Evolutionary conservation across 1,140 invertebrate species (phyloP).

Genomic region (Drosophila orena): DNA sequence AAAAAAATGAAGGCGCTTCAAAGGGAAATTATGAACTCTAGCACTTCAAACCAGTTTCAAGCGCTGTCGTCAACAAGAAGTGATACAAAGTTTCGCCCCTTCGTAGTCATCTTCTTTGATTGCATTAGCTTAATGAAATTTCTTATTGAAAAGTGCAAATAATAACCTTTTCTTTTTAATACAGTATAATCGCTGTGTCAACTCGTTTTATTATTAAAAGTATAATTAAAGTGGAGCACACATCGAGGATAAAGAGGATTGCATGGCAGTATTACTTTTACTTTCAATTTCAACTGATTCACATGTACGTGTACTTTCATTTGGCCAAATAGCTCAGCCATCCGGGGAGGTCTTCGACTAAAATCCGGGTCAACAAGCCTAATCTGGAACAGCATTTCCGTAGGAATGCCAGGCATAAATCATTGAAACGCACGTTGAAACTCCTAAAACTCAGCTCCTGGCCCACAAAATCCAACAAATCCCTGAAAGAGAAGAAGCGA

Average conservation of each 20-base stretch:
- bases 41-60: conserved; percentile 2
- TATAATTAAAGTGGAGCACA: too few species aligned
- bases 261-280: too few species aligned
- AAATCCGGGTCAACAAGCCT: conserved; percentile 16
- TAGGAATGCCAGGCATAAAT: conserved; percentile 51
- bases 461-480: conserved; percentile 12
- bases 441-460: neutral
- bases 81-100: neutral
- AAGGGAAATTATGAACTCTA: conserved; percentile 12
- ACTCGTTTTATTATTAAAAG: too few species aligned
- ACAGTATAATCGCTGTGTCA: too few species aligned
- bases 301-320: conserved; percentile 1
- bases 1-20: conserved; percentile 5
- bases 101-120: neutral
- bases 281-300: neutral
- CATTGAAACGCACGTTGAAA: conserved; percentile 39
- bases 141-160: neutral
- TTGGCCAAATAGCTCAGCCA: conserved; percentile 5
- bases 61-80: neutral
- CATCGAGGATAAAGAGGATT: too few species aligned
- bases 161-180: neutral
- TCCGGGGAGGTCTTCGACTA: conserved; percentile 1
- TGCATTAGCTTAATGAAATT: neutral
- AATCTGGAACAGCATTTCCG: conserved; percentile 44
- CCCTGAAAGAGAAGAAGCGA: neutral